phyloP scores from a whole-genome alignment of 2,113 vertebrate genomes.

The Hucho hucho region DNA sequence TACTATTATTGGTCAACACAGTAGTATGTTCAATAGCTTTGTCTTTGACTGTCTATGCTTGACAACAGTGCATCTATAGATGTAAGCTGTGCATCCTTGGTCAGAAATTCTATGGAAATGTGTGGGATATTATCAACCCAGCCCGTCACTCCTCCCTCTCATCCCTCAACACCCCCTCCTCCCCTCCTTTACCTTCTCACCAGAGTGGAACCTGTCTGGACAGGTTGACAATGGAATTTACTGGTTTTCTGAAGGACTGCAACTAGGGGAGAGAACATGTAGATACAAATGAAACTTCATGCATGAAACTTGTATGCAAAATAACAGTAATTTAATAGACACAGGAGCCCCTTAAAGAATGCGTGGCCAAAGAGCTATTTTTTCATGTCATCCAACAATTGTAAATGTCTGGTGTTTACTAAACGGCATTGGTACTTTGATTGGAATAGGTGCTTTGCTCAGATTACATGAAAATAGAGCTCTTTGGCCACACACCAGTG shows the following conservation, averaged over 20 bases:
- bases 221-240: constrained; percentile 41
- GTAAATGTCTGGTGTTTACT: too few species aligned
- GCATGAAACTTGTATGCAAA: neutral
- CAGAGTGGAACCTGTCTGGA: constrained; percentile 32
- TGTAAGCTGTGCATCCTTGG: neutral
- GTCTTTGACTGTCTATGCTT: too few species aligned
- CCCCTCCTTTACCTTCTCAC: constrained; percentile 35
- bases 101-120: constrained; percentile 42
- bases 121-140: neutral
- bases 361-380: too few species aligned
- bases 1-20: too few species aligned
- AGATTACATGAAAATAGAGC: too few species aligned
- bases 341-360: too few species aligned
- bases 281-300: neutral
- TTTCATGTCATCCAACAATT: too few species aligned
- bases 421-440: too few species aligned
- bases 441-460: too few species aligned
- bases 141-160: neutral
- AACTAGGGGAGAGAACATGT: neutral
- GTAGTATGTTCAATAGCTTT: too few species aligned
- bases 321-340: neutral
- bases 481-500: too few species aligned
- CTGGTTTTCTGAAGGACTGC: constrained; percentile 24
- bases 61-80: too few species aligned
- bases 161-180: neutral